Percentiles rank a stretch among this genome's conserved stretches.
Evolutionary conservation across 64 coral and sea anemone genomes (phyloP).

Genomic region (Catalaphyllia jardinei): DNA sequence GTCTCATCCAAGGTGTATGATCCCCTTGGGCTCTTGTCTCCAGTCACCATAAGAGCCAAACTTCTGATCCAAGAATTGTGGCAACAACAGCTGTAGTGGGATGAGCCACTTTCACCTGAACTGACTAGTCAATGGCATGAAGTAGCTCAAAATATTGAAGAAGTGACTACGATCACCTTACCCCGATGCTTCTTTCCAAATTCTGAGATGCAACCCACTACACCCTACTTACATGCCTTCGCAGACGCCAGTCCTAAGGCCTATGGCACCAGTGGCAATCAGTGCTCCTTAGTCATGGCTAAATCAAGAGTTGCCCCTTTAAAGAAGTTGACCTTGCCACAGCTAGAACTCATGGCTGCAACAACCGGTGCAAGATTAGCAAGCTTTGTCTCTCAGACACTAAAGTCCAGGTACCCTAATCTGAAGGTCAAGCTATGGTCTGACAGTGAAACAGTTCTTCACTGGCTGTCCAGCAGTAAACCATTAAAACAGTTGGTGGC

Average conservation of each 20-base stretch:
- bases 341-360: constrained; percentile 12
- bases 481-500: constrained; percentile 54
- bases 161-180: constrained; percentile 10
- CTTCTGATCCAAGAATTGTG: constrained; percentile 59
- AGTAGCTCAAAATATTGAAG: constrained; percentile 4
- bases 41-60: constrained; percentile 47
- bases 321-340: constrained; percentile 58
- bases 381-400: neutral
- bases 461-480: constrained; percentile 55
- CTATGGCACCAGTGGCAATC: constrained; percentile 27
- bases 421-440: constrained; percentile 51
- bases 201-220: neutral
- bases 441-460: constrained; percentile 69
- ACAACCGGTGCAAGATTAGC: constrained; percentile 36
- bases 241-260: constrained; percentile 52
- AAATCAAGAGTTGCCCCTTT: constrained; percentile 57
- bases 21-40: constrained; percentile 46
- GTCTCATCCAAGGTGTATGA: constrained; percentile 49
- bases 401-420: neutral
- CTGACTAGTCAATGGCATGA: constrained; percentile 15
- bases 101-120: constrained; percentile 44
- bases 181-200: constrained; percentile 49
- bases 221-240: constrained; percentile 11
- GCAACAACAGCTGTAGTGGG: constrained; percentile 50
- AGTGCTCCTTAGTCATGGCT: constrained; percentile 61